Evolutionary conservation across 2,113 vertebrate species (phyloP), one percentile per base, ranked within the genome.

Genomic region (Alethe castanea): DNA sequence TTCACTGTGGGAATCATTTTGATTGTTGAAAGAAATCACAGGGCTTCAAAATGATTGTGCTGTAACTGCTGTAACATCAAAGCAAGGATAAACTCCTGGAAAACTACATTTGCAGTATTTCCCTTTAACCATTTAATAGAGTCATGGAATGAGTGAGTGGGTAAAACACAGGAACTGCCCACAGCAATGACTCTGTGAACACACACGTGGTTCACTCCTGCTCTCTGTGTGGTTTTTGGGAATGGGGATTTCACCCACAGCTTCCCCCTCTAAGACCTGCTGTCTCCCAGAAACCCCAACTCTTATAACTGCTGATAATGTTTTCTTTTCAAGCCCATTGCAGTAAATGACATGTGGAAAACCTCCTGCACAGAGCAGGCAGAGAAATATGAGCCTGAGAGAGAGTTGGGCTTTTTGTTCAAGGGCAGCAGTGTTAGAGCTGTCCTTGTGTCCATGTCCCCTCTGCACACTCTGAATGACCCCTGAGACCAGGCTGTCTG

Each of bases 1-100:
- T 85, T 87, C 86, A 47, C 93, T 79, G 69, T 65, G 80, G 78
- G 90, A 91, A 88, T 89, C 3, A 8, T 90, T 96, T 82, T 92
- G 91, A 73, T 76, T 91, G 88, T 81, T 76, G 70, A 70, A 91
- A 91, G 81, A 44, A 95, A 59, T 85, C 87, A 36, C 78, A 76
- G 23, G 0, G 22, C 78, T 90, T 71, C 81, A 52, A 33, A 76
- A 61, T 33, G 65, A 65, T 91, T 79, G 57, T 64, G 64, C 76
- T 62, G 0, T 18, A 96, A 53, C 4, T 12, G 52, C 24, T 87
- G 26, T 45, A 48, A 35, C 83, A 80, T 65, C 81, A 82, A 79
- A 94, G 35, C 73, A 66, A n/a, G 81, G 81, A 61, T 54, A 70
- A 92, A 84, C 61, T 89, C 61, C 60, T 60, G 61, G 67, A 60